Evolutionary conservation across 1,140 invertebrate genomes (phyloP).

Genomic region (Ceratitis capitata): DNA sequence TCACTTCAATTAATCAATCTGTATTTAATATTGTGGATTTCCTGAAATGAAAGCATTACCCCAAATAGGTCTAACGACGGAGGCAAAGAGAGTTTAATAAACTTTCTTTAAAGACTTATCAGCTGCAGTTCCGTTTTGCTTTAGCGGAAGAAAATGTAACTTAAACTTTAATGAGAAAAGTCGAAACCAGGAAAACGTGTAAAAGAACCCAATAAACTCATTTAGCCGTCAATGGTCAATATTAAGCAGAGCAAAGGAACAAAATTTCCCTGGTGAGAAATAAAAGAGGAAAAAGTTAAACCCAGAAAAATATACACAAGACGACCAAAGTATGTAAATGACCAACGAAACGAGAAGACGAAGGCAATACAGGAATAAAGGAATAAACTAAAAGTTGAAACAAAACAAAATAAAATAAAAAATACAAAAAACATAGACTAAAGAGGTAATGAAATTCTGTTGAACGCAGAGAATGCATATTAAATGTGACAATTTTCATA

Average conservation of each 20-base stretch:
- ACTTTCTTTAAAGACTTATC: too few species aligned
- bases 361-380: neutral
- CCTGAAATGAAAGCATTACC: too few species aligned
- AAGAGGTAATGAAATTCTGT: conserved; percentile 24
- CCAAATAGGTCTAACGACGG: too few species aligned
- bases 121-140: too few species aligned
- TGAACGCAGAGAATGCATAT: conserved; percentile 35
- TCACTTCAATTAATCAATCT: too few species aligned
- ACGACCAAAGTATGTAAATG: neutral
- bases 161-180: too few species aligned
- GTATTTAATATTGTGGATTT: too few species aligned
- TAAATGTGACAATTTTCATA: conserved; percentile 40
- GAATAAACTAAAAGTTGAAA: conserved; percentile 4
- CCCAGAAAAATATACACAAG: neutral
- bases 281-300: neutral
- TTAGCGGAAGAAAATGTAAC: too few species aligned
- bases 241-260: neutral
- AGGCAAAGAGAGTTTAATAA: too few species aligned
- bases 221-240: neutral
- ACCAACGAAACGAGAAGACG: neutral
- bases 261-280: conserved; percentile 35
- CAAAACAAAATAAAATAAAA: neutral
- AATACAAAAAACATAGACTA: too few species aligned
- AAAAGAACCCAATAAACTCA: neutral
- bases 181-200: neutral